These are phyloP conservation scores for Acanthoscelides obtectus DNA, from an alignment of 2,888 invertebrate species.

Conservation along the genomic window DNA sequence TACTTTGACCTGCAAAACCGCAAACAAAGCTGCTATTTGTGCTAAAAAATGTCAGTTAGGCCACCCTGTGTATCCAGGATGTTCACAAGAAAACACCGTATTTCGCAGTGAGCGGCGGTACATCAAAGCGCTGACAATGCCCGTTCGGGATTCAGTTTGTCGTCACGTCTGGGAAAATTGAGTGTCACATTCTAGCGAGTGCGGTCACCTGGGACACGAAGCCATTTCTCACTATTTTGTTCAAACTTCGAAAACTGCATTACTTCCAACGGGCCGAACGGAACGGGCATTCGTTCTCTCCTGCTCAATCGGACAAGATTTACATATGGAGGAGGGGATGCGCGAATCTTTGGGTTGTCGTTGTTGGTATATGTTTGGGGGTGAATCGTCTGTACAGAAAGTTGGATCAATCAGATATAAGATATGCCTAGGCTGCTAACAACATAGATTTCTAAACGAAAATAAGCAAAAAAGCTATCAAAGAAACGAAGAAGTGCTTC, in stretches of 20 bases:
- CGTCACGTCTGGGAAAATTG: slow-evolving; percentile 19
- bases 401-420: not conserved
- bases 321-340: not conserved
- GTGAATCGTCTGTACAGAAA: not conserved
- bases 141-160: slow-evolving; percentile 15
- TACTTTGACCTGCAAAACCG: no score
- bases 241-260: not conserved
- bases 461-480: no score
- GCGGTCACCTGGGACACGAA: slow-evolving; percentile 19
- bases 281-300: not conserved
- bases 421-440: no score
- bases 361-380: not conserved
- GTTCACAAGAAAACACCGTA: not conserved
- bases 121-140: not conserved
- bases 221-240: slow-evolving; percentile 12
- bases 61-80: not conserved
- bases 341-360: not conserved
- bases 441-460: no score
- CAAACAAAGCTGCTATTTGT: no score
- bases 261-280: not conserved
- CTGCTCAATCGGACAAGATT: not conserved
- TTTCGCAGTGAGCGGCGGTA: slow-evolving; percentile 3
- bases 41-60: no score
- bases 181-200: slow-evolving; percentile 20
- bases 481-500: no score